Evolutionary conservation across 1,140 invertebrate genomes (phyloP).

Genomic region (Zeugodacus cucurbitae): DNA sequence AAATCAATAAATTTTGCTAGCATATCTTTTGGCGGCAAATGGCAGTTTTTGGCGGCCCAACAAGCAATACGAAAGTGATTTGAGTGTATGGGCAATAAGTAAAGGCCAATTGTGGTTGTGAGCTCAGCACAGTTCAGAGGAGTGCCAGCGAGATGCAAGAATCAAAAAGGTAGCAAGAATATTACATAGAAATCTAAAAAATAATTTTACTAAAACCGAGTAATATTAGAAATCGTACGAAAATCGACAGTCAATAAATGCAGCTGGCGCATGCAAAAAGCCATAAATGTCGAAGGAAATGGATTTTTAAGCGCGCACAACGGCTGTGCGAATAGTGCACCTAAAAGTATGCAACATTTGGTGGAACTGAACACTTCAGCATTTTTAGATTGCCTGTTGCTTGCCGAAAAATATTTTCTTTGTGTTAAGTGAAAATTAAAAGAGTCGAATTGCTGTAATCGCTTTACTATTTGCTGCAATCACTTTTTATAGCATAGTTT

Average conservation of each 20-base stretch:
- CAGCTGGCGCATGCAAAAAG: background rate
- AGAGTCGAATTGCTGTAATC: no score
- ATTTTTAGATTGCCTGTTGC: background rate
- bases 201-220: background rate
- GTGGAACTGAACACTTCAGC: background rate
- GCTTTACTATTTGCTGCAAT: background rate
- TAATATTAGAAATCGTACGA: background rate
- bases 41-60: background rate
- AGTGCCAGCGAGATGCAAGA: background rate
- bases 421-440: background rate
- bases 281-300: constrained; percentile 10
- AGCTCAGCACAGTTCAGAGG: background rate
- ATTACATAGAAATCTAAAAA: background rate
- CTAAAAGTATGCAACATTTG: background rate
- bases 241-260: background rate
- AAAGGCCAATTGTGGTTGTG: constrained; percentile 8
- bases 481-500: background rate
- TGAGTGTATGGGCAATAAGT: no score
- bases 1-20: constrained; percentile 28
- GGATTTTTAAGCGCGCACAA: background rate
- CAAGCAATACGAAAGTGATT: constrained; percentile 28
- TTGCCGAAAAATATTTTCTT: background rate
- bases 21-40: constrained; percentile 30
- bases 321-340: constrained; percentile 5
- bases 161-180: background rate